phyloP scores from a whole-genome alignment of 1,140 invertebrate species.

The Lordiphosa stackelbergi region DNA sequence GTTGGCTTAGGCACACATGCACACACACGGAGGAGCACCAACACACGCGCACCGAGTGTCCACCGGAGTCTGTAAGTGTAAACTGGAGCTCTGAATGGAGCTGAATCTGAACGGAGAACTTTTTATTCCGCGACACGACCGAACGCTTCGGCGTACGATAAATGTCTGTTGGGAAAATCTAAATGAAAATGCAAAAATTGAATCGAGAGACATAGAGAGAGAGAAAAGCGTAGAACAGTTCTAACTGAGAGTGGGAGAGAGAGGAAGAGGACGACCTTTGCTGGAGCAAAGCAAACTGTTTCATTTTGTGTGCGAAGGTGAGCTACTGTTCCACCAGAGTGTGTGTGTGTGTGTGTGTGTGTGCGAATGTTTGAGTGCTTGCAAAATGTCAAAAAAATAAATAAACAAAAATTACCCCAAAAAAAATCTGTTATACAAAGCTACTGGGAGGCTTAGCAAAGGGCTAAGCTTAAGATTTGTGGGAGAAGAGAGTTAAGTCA shows the following conservation, averaged over 20 bases:
- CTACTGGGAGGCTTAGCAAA: constrained; percentile 16
- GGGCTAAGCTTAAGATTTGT: constrained; percentile 8
- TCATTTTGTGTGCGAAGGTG: constrained; percentile 41
- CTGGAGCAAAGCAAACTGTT: constrained; percentile 17
- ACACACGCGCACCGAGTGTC: constrained; percentile 2
- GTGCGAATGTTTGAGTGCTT: constrained; percentile 26
- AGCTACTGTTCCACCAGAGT: constrained; percentile 37
- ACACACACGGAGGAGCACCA: constrained; percentile 6
- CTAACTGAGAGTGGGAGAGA: constrained; percentile 20
- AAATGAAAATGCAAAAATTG: constrained; percentile 53
- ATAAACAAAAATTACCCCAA: constrained; percentile 62
- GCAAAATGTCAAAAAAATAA: constrained; percentile 73
- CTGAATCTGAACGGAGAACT: constrained; percentile 4
- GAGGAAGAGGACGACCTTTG: constrained; percentile 39
- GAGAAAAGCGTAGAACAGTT: constrained; percentile 3
- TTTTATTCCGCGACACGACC: constrained; percentile 38
- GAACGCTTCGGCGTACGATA: constrained; percentile 58
- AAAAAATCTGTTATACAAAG: constrained; percentile 51
- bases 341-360: constrained; percentile 16
- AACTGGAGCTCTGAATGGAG: constrained; percentile 1
- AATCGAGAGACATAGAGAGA: constrained; percentile 1
- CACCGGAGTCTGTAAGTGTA: constrained; percentile 24
- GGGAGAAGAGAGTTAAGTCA: not conserved
- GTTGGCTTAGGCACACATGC: constrained; percentile 35
- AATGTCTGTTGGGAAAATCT: constrained; percentile 66